These are phyloP conservation scores for Cromileptes altivelis DNA, from an alignment of 2,113 vertebrate species.

Conservation along the genomic window DNA sequence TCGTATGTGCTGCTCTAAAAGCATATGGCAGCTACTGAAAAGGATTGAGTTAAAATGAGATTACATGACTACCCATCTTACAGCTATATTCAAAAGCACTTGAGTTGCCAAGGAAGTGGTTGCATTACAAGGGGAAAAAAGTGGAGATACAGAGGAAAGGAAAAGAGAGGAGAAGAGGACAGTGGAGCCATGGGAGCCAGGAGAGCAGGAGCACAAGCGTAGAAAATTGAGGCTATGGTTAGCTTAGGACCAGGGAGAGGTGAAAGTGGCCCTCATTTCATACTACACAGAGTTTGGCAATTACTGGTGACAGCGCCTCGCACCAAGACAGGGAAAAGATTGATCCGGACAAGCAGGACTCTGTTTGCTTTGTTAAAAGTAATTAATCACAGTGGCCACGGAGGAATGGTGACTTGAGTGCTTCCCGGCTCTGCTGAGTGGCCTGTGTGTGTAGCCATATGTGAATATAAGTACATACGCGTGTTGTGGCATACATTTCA, in stretches of 20 bases:
- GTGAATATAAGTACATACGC: slow-evolving; percentile 23
- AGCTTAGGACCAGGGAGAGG: slow-evolving; percentile 57
- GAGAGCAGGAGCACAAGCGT: slow-evolving; percentile 34
- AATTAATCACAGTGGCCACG: slow-evolving; percentile 81
- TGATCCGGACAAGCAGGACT: slow-evolving; percentile 80
- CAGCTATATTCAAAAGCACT: slow-evolving; percentile 21
- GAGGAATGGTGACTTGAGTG: slow-evolving; percentile 67
- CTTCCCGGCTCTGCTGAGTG: slow-evolving; percentile 46
- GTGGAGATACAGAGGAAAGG: background rate
- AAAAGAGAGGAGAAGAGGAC: background rate
- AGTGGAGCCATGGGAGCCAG: slow-evolving; percentile 37
- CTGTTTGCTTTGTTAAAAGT: slow-evolving; percentile 84
- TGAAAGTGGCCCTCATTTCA: slow-evolving; percentile 72
- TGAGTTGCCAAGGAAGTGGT: background rate
- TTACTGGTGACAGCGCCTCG: slow-evolving; percentile 73
- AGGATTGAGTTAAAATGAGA: slow-evolving; percentile 11
- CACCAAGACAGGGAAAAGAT: slow-evolving; percentile 66
- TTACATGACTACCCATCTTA: slow-evolving; percentile 20
- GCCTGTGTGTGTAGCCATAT: slow-evolving; percentile 29
- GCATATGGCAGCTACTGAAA: slow-evolving; percentile 43
- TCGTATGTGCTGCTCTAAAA: slow-evolving; percentile 30
- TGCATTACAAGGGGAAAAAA: slow-evolving; percentile 27
- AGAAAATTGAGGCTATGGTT: slow-evolving; percentile 70
- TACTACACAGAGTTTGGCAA: slow-evolving; percentile 76
- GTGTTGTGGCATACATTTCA: slow-evolving; percentile 32